Conservation (phyloP, 2,888 invertebrate genomes). For the Leptura quadrifasciata region DNA sequence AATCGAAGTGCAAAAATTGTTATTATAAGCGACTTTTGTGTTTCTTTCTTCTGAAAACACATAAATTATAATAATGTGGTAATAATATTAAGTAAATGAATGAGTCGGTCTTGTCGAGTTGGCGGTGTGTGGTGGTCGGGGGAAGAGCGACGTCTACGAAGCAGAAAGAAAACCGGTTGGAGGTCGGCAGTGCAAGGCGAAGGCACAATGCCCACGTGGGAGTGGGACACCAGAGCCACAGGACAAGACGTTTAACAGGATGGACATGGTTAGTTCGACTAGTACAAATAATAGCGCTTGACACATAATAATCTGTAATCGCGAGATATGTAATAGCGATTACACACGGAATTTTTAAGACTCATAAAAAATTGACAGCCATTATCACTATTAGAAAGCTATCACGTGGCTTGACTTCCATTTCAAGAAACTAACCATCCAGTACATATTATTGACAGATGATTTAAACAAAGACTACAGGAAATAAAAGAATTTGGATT, state of each 20-base stretch:
- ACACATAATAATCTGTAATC: neutral
- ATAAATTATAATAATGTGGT: conserved; percentile 40
- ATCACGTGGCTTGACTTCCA: neutral
- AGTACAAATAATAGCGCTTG: conserved; percentile 9
- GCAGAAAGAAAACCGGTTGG: conserved; percentile 65
- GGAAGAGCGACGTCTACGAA: conserved; percentile 57
- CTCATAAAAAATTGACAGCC: neutral
- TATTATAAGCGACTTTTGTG: conserved; percentile 29
- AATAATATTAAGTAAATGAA: conserved; percentile 50
- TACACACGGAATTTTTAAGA: neutral
- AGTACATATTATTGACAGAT: too few relatives aligned
- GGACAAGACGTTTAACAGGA: conserved; percentile 39
- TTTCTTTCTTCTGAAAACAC: conserved; percentile 27
- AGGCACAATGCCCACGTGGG: conserved; percentile 57
- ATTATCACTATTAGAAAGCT: neutral
- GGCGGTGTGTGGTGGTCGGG: conserved; percentile 50
- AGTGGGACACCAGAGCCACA: conserved; percentile 49
- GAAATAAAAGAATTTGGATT: too few relatives aligned
- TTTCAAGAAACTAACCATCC: neutral
- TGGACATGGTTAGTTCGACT: conserved; percentile 43
- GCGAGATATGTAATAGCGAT: neutral
- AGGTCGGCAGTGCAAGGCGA: conserved; percentile 63
- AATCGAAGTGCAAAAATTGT: conserved; percentile 31
- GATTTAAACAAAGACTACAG: too few relatives aligned
- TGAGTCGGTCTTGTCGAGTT: conserved; percentile 43